phyloP scores from a whole-genome alignment of 2,113 vertebrate genomes.

The Deroptyus accipitrinus region DNA sequence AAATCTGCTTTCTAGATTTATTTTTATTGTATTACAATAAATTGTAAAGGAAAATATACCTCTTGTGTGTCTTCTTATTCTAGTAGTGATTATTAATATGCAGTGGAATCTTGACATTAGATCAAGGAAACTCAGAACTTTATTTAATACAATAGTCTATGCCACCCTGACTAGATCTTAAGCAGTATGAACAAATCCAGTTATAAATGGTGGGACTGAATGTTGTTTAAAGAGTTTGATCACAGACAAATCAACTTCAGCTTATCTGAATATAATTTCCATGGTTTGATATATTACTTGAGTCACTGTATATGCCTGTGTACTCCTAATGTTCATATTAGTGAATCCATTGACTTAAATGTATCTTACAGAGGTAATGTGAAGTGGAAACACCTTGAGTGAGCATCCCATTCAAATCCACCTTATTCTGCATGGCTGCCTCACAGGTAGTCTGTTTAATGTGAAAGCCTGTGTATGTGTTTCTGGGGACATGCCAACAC shows the following conservation, averaged over 20 bases:
- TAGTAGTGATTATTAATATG: background rate
- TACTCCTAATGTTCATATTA: conserved; percentile 16
- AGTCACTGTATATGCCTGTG: background rate
- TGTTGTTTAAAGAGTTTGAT: background rate
- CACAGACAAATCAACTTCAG: conserved; percentile 3
- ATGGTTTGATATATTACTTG: background rate
- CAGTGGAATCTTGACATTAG: background rate
- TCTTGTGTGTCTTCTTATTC: conserved; percentile 48
- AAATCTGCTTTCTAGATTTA: conserved; percentile 75
- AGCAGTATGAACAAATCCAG: background rate
- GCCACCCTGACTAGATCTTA: background rate
- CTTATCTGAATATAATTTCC: background rate
- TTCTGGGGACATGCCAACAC: background rate
- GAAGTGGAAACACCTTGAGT: background rate
- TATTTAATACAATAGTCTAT: background rate
- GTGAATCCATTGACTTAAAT: background rate
- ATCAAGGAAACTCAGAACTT: background rate
- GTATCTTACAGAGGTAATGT: background rate
- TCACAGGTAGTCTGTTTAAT: background rate
- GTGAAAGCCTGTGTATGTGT: background rate
- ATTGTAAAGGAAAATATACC: conserved; percentile 64
- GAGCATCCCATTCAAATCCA: background rate
- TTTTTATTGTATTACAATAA: conserved; percentile 78
- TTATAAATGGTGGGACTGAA: background rate
- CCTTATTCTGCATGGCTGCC: background rate